Percentiles rank a stretch among this genome's conserved stretches.
Conservation (phyloP, 2,888 invertebrate species). For the Thyatira batis region DNA sequence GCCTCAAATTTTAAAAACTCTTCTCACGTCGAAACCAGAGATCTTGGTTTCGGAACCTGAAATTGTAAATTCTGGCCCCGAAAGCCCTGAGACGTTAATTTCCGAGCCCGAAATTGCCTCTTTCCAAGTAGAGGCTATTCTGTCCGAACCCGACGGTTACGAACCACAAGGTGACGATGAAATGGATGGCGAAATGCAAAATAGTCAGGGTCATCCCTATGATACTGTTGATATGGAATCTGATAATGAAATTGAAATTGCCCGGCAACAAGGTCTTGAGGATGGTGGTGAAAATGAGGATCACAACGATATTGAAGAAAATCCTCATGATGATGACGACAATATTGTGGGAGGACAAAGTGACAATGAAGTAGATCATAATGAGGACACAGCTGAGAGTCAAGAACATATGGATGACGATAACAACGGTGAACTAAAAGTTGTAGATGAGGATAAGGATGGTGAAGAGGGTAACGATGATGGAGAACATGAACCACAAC, state of each 20-base stretch:
- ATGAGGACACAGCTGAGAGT: slow-evolving; percentile 45
- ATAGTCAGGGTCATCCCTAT: slow-evolving; percentile 64
- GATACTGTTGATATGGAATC: slow-evolving; percentile 79
- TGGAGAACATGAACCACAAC: slow-evolving; percentile 46
- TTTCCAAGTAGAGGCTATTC: slow-evolving; percentile 77
- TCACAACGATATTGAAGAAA: slow-evolving; percentile 39
- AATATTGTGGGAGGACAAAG: slow-evolving; percentile 48
- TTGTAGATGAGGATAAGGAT: slow-evolving; percentile 38
- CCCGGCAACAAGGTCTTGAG: slow-evolving; percentile 58
- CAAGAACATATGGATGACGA: slow-evolving; percentile 46
- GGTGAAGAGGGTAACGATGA: slow-evolving; percentile 38
- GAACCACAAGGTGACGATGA: slow-evolving; percentile 54
- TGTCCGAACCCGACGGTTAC: slow-evolving; percentile 72
- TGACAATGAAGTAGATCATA: slow-evolving; percentile 47
- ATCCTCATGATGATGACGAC: slow-evolving; percentile 37
- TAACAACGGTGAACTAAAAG: slow-evolving; percentile 38
- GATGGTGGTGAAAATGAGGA: slow-evolving; percentile 36
- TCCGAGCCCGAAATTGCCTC: slow-evolving; percentile 79
- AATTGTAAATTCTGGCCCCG: slow-evolving; percentile 76
- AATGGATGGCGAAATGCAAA: slow-evolving; percentile 45
- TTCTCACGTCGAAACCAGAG: slow-evolving; percentile 74
- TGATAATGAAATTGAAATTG: slow-evolving; percentile 78
- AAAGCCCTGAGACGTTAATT: slow-evolving; percentile 77
- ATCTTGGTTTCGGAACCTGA: slow-evolving; percentile 75
- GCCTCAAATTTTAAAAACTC: slow-evolving; percentile 77